Evolutionary conservation across 2,113 vertebrate genomes (phyloP).

Genomic region (Balaenoptera acutorostrata): DNA sequence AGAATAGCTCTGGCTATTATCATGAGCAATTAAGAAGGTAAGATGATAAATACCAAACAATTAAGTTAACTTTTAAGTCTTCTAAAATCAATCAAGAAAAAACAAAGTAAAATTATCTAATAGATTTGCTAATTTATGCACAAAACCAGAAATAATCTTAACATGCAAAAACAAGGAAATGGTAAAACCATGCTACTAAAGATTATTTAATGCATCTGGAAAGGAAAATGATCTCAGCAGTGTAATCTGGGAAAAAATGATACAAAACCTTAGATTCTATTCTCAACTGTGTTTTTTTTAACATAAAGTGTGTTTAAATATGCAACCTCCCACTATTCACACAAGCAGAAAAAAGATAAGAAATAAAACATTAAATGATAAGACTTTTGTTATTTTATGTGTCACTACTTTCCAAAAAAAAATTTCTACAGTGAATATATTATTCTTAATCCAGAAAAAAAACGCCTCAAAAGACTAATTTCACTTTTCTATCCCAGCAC

Average conservation of each 20-base stretch:
- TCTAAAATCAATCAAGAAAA: background rate
- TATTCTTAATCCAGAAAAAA: background rate
- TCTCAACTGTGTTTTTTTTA: background rate
- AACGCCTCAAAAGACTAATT: background rate
- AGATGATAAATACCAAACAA: background rate
- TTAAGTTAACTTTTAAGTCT: background rate
- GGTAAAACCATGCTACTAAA: background rate
- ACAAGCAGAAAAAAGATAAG: background rate
- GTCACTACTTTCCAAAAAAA: background rate
- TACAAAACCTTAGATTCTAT: background rate
- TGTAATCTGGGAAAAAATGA: background rate
- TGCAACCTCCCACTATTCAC: background rate
- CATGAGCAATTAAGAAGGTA: background rate
- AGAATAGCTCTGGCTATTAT: background rate
- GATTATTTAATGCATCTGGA: background rate
- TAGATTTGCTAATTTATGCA: background rate
- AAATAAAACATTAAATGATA: background rate
- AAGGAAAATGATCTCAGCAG: background rate
- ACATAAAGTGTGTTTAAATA: background rate
- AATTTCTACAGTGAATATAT: background rate
- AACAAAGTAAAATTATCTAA: constrained; percentile 8
- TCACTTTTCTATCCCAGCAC: background rate
- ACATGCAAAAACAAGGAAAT: background rate
- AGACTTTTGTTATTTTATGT: background rate
- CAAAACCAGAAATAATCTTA: background rate